These are phyloP conservation scores for Chelonus insularis DNA, from an alignment of 1,140 invertebrate genomes.

Conservation along the genomic window DNA sequence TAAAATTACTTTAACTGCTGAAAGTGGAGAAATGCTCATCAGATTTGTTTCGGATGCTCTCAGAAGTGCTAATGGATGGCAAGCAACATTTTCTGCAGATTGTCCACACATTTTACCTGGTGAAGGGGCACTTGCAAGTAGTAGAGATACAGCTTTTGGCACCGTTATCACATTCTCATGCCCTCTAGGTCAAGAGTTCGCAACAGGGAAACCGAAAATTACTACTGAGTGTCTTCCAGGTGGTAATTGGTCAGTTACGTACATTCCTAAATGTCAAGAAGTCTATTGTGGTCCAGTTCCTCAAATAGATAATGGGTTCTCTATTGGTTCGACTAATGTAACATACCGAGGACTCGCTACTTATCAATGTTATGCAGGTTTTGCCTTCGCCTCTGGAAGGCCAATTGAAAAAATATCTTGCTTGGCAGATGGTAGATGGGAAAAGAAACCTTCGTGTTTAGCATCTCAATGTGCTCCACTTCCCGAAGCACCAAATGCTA, in stretches of 20 bases:
- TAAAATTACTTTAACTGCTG: constrained; percentile 87
- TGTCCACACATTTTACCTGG: constrained; percentile 85
- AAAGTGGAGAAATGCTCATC: constrained; percentile 88
- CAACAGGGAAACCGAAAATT: constrained; percentile 82
- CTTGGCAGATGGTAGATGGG: constrained; percentile 85
- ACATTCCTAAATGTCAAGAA: constrained; percentile 95
- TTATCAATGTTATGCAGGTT: constrained; percentile 96
- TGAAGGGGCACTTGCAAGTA: constrained; percentile 84
- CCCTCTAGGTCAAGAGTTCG: constrained; percentile 92
- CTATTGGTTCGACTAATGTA: constrained; percentile 92
- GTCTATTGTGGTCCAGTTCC: constrained; percentile 96
- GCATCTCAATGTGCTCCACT: constrained; percentile 92
- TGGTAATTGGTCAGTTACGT: constrained; percentile 90
- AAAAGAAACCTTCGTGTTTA: constrained; percentile 87
- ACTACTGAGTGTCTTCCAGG: constrained; percentile 84
- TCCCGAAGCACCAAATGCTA: constrained; percentile 84
- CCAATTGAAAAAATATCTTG: constrained; percentile 90
- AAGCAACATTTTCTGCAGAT: constrained; percentile 91
- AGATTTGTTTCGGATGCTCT: constrained; percentile 87
- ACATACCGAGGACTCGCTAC: constrained; percentile 90
- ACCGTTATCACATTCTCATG: constrained; percentile 89
- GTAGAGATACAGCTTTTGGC: constrained; percentile 89
- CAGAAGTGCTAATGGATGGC: constrained; percentile 81
- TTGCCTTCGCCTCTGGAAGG: constrained; percentile 85
- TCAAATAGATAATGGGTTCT: constrained; percentile 96